Percentiles rank a stretch among this genome's conserved stretches.
These are phyloP conservation scores for Neogobius melanostomus DNA, from an alignment of 2,113 vertebrate species.

Conservation along the genomic window DNA sequence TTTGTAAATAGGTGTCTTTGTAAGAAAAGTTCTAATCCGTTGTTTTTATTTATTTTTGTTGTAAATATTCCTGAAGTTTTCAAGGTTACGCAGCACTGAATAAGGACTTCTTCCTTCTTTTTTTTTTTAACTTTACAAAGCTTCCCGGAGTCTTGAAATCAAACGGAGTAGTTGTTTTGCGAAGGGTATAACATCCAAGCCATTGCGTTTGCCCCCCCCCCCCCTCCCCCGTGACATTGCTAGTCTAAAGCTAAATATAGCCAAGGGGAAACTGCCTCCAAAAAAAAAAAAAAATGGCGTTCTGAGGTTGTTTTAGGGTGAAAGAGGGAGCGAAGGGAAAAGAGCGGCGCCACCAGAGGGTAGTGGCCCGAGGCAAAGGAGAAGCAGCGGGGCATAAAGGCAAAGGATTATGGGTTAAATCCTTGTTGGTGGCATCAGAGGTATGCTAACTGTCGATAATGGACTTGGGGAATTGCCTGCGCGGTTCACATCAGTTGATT, in stretches of 20 bases:
- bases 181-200: conserved; percentile 17
- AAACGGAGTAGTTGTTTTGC: conserved; percentile 12
- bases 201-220: conserved; percentile 20
- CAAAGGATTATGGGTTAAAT: conserved; percentile 65
- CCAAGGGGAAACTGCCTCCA: conserved; percentile 31
- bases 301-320: conserved; percentile 48
- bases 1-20: conserved; percentile 45
- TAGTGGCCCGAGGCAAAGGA: conserved; percentile 43
- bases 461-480: conserved; percentile 46
- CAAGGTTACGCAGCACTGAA: conserved; percentile 1
- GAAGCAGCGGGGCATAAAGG: conserved; percentile 49
- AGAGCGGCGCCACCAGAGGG: conserved; percentile 48
- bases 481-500: conserved; percentile 20
- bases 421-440: conserved; percentile 40
- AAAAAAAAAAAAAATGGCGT: conserved; percentile 7
- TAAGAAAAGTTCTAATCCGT: conserved; percentile 33
- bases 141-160: conserved; percentile 15
- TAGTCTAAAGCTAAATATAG: conserved; percentile 48
- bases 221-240: conserved; percentile 1
- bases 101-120: neutral
- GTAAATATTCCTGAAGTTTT: conserved; percentile 45
- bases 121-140: conserved; percentile 8
- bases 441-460: conserved; percentile 41
- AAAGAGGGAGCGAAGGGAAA: conserved; percentile 22
- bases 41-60: conserved; percentile 56